Evolutionary conservation across 2,888 invertebrate species (phyloP), one percentile per base, ranked within the genome.

Genomic region (Ochropleura plecta): DNA sequence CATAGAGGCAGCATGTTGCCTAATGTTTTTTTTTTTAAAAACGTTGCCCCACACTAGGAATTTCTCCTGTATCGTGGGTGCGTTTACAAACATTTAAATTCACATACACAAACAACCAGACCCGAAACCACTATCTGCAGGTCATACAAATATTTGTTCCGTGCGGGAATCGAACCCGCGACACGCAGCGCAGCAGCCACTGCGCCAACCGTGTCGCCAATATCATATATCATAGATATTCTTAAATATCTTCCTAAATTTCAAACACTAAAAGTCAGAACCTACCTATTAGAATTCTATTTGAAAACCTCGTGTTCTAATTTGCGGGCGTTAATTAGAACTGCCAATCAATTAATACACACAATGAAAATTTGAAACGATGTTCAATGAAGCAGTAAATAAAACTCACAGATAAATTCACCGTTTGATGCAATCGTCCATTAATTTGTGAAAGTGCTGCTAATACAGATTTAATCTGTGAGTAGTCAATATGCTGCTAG

Each of bases 281-380:
- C 20, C 66, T 20, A 68, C 18, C 53, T 55, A 20, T 69, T 12
- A 55, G 57, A 57, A 44, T 79, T 79, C 18, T 70, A 70, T 70
- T 70, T 20, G 44, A 44, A 57, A 44, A 59, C 55, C n/a, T 12
- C 64, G 30, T n/a, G 30, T 42, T 59, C 59, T 42, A n/a, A 44
- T 64, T 59, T 51, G 59, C 42, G 18, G 7, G 3, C 42, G 42
- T 74, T 81, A 81, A 77, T 81, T 77, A 70, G 64, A 72, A 60
- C 64, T 72, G 49, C 62, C 55, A 53, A 68, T 83, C 66, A 70
- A 71, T 69, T 70, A 51, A 66, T 53, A 60, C 55, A 65, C 55
- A 53, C 49, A 69, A 59, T 74, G 67, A 73, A 63, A 70, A 74
- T 70, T 79, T 40, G 64, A 64, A 73, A 49, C 8, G n/a, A 55